Evolutionary conservation across 2,797 vertebrate species (phyloP), one percentile per base, ranked within the genome.

Genomic region (Lophura swinhoii): DNA sequence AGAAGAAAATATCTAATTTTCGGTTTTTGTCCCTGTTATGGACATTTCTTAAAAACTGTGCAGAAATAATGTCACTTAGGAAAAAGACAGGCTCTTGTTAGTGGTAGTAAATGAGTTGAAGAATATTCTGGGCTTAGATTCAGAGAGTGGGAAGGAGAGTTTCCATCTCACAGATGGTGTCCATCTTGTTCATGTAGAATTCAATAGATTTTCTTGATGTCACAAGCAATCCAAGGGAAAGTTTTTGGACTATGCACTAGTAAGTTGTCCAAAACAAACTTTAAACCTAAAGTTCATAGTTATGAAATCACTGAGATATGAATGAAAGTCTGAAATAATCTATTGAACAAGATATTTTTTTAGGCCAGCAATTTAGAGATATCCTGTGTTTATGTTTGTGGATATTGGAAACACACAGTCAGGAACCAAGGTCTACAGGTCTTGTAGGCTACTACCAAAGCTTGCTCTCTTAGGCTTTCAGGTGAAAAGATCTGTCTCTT

Each of bases 321-420:
- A 21, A 12, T 18, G 18, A 48, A 59, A 62, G 5, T 7, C 8
- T 12, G 16, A 41, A 62, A 26, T 12, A 46, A 59, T 58, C 4
- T n/a, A 21, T 77, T 66, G 28, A 37, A 64, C 44, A 37, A 37
- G 48, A 44, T 9, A 17, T 2, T 23, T 71, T 76, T 70, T 70
- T 28, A 74, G 10, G 9, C 6, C 59, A 60, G 1, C 48, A 9
- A 44, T 82, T 90, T n/a, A 62, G 7, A 90, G 60, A 10, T 29
- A n/a, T 5, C 3, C 29, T 0, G 2, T 74, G 78, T 84, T 68
- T 9, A 26, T 28, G 10, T 74, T 35, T 64, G 7, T 20, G 1
- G 26, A 23, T 29, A 14, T 13, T 33, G 46, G 58, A 89, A 91
- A 63, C 13, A 59, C 8, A 1, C 21, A 2, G 10, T 87, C 9